Evolutionary conservation across 35 echinoderm and acorn worm genomes (phyloP).

Genomic region (Diadema setosum): DNA sequence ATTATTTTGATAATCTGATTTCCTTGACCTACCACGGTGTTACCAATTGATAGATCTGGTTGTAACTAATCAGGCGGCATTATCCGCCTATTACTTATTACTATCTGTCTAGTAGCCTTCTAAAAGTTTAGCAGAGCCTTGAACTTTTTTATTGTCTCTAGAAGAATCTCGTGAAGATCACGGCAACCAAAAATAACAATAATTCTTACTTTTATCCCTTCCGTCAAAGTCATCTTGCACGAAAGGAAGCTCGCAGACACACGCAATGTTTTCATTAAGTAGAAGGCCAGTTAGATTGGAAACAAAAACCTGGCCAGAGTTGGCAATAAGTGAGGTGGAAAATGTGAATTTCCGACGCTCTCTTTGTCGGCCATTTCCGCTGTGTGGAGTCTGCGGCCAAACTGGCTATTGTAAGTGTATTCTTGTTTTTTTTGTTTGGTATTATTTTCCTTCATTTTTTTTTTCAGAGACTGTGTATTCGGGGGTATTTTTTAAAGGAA

Average conservation of each 20-base stretch:
- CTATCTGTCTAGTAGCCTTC: too few relatives aligned
- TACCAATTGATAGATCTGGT: too few relatives aligned
- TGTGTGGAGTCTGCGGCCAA: not conserved
- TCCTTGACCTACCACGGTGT: too few relatives aligned
- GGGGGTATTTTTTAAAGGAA: too few relatives aligned
- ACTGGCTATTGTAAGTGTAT: not conserved
- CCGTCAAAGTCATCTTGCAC: not conserved
- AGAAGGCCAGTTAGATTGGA: not conserved
- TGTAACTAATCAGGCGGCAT: too few relatives aligned
- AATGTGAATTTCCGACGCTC: not conserved
- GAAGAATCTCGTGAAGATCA: too few relatives aligned
- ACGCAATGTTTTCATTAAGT: conserved; percentile 4
- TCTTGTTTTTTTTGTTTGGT: not conserved
- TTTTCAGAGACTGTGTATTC: too few relatives aligned
- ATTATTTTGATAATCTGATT: too few relatives aligned
- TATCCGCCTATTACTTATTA: too few relatives aligned
- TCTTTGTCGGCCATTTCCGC: not conserved
- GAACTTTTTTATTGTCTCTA: too few relatives aligned
- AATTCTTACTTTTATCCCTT: not conserved
- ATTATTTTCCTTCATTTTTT: too few relatives aligned
- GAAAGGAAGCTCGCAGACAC: not conserved
- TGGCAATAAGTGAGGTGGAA: not conserved
- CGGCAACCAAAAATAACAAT: not conserved
- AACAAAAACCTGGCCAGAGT: not conserved
- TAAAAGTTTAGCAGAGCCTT: too few relatives aligned